Base-by-base conservation (phyloP, 2,797 vertebrate genomes). In the Myotis vivesi region DNA sequence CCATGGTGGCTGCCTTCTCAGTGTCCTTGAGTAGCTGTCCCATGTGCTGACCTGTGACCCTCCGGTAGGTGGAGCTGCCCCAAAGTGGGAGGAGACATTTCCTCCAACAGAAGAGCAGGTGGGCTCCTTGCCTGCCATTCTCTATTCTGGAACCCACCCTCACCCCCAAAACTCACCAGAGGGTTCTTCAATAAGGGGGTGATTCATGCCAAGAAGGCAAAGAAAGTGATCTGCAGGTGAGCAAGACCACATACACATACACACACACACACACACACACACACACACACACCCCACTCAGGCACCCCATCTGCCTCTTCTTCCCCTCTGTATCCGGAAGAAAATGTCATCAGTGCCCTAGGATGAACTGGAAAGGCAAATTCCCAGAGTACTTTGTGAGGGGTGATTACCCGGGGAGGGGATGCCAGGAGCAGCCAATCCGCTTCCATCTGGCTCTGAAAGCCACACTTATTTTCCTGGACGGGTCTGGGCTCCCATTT, bases 401-500 rank as follows among this genome's bases (percentile, higher is more conserved):
- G 41, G 76, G 44, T 86, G 89, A 81, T 69, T 11, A 68, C 73
- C 51, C 6, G 41, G 6, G 69, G 33, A n/a, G 73, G 64, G 36
- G 46, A 53, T 87, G 80, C 73, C 20, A 0, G 46, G 44, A 64
- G 64, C 46, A 73, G 83, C 94, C 93, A 94, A 89, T 94, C 92
- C 17, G 30, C 92, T 95, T 82, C 85, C 95, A 59, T 71, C 92
- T 95, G 96, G 92, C 93, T 92, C 95, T 73, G 57, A 97, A 97
- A 92, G 44, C 84, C 64, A 76, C 87, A 79, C 91, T 97, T 86
- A 96, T 96, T 97, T 98, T 97, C 97, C 96, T 96, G 92, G 94
- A 95, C 72, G 7, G 25, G 82, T 57, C 59, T 25, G 25, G 4
- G 55, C 77, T 94, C 92, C 96, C 86, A 69, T 84, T 97, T 97